A percentile compares a stretch with the other conserved stretches of the same genome.
These are phyloP conservation scores for Euplagia quadripunctaria DNA, from an alignment of 2,888 invertebrate species.

Conservation along the genomic window DNA sequence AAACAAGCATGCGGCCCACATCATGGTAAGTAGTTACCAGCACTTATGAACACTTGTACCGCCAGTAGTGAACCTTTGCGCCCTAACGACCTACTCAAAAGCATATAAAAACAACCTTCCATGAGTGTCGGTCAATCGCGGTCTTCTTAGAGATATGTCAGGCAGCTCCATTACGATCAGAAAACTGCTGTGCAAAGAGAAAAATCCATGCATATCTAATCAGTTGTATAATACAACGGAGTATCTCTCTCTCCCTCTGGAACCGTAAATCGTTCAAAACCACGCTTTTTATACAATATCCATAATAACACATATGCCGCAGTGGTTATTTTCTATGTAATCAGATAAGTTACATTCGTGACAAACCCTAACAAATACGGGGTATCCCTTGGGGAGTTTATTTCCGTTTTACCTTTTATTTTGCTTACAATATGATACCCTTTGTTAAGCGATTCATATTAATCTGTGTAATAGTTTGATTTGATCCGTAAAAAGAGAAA, in stretches of 20 bases:
- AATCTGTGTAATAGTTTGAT: conserved; percentile 11
- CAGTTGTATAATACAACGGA: background rate
- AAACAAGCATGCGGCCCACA: background rate
- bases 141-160: too few species aligned
- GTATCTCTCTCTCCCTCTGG: conserved; percentile 5
- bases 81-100: too few species aligned
- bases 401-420: conserved; percentile 12
- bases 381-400: conserved; percentile 13
- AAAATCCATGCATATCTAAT: background rate
- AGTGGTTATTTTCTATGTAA: conserved; percentile 10
- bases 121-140: too few species aligned
- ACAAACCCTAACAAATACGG: conserved; percentile 17
- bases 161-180: background rate
- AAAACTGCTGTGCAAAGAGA: background rate
- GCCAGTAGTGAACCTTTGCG: too few species aligned
- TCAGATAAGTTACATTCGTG: conserved; percentile 26
- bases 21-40: background rate
- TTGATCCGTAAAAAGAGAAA: background rate
- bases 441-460: conserved; percentile 7
- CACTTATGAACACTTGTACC: too few species aligned
- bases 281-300: background rate
- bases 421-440: conserved; percentile 2
- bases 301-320: background rate
- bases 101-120: too few species aligned
- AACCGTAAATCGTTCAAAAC: conserved; percentile 27